Conservation (phyloP, 1,140 invertebrate species). For the Sycobia sp. region DNA sequence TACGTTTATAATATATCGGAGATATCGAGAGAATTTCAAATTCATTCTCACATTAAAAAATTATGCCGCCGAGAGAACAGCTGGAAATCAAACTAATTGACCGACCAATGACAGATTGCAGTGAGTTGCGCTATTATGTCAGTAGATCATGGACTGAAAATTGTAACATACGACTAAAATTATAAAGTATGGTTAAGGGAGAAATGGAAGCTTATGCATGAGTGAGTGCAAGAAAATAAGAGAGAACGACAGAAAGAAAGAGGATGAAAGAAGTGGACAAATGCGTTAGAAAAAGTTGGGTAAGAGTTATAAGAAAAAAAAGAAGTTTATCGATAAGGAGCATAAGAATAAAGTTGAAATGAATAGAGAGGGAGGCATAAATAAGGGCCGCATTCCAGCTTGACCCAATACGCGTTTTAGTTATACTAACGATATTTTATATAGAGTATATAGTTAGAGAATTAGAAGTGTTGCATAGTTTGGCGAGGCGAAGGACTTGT, state of each 20-base stretch:
- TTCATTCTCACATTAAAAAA: conserved; percentile 59
- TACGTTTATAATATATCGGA: conserved; percentile 45
- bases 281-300: conserved; percentile 4
- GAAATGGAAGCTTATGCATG: conserved; percentile 13
- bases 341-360: conserved; percentile 42
- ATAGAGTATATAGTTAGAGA: conserved; percentile 63
- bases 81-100: conserved; percentile 62
- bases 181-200: conserved; percentile 31
- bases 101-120: conserved; percentile 61
- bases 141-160: conserved; percentile 52
- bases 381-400: conserved; percentile 61
- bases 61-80: conserved; percentile 57
- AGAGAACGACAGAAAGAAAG: conserved; percentile 35
- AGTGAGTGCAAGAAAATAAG: conserved; percentile 11
- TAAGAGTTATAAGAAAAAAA: conserved; percentile 16
- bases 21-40: conserved; percentile 59
- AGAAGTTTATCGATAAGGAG: conserved; percentile 15
- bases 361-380: conserved; percentile 44
- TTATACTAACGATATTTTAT: conserved; percentile 64
- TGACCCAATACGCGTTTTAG: conserved; percentile 60
- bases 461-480: conserved; percentile 56
- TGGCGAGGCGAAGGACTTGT: conserved; percentile 33
- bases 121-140: conserved; percentile 57
- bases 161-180: conserved; percentile 43
- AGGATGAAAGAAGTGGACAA: conserved; percentile 34